A percentile compares a stretch with the other conserved stretches of the same genome.
Conservation (phyloP, 2,888 invertebrate genomes). For the Punctoribates punctum region DNA sequence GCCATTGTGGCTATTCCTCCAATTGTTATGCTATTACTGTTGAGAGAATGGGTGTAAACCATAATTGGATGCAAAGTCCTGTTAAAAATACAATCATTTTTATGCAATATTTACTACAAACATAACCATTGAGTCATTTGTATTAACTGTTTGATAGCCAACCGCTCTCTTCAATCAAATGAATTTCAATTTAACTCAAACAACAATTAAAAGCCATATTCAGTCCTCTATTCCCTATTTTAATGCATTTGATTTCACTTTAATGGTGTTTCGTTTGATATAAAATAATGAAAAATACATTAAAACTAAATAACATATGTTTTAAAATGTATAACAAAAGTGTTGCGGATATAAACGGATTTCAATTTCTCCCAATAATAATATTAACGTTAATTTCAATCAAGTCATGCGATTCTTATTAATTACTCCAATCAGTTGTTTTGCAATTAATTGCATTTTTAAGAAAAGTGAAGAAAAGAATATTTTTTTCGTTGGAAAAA, state of each 20-base stretch:
- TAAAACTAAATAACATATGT: constrained; percentile 24
- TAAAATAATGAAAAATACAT: constrained; percentile 30
- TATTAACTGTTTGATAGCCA: background rate
- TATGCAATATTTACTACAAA: constrained; percentile 17
- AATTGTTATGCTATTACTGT: constrained; percentile 30
- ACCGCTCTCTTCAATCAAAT: background rate
- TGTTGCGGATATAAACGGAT: background rate
- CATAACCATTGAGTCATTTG: background rate
- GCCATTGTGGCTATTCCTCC: constrained; percentile 10
- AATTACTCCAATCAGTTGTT: too few species aligned
- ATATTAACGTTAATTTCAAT: too few species aligned
- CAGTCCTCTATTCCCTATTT: background rate
- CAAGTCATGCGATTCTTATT: too few species aligned
- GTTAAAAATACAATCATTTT: constrained; percentile 25
- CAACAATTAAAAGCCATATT: background rate
- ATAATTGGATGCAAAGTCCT: constrained; percentile 1
- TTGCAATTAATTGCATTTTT: too few species aligned
- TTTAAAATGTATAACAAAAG: constrained; percentile 20
- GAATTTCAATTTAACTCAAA: constrained; percentile 13
- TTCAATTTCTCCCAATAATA: background rate
- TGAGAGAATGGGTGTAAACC: constrained; percentile 13
- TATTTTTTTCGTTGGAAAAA: background rate
- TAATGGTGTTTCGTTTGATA: background rate
- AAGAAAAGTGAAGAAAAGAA: background rate
- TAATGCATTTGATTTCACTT: background rate